phyloP scores from a whole-genome alignment of 2,113 vertebrate species.

The Corynorhinus townsendii region DNA sequence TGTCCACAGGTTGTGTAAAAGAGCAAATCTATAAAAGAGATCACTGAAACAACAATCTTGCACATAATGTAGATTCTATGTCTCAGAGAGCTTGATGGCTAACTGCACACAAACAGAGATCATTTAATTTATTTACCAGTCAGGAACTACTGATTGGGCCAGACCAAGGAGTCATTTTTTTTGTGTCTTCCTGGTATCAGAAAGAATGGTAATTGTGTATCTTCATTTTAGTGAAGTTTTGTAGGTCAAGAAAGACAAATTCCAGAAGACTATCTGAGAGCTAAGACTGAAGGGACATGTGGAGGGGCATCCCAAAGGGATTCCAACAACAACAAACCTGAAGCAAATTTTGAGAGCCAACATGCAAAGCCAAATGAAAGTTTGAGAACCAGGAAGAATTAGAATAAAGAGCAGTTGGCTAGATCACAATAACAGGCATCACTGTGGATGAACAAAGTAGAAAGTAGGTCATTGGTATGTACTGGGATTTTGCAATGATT shows the following conservation, averaged over 20 bases:
- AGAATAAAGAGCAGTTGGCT: background rate
- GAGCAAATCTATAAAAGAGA: background rate
- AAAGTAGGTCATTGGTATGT: background rate
- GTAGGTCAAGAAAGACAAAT: background rate
- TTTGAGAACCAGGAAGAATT: background rate
- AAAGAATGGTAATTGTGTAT: background rate
- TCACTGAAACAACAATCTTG: background rate
- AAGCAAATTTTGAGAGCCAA: background rate
- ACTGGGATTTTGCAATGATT: background rate
- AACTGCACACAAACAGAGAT: background rate
- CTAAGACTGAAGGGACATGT: background rate
- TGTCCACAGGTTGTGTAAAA: background rate
- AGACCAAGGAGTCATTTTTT: background rate
- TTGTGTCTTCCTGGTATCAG: background rate
- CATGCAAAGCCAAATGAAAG: background rate
- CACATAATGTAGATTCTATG: background rate
- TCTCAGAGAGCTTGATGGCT: background rate
- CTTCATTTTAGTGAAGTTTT: background rate
- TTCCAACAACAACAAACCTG: background rate
- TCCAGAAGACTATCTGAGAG: background rate
- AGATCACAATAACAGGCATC: background rate
- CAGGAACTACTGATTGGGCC: background rate
- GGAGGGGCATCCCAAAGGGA: background rate
- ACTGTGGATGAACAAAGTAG: background rate
- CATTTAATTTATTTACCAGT: background rate